Evolutionary conservation across 2,888 invertebrate genomes (phyloP).

Genomic region (Clivina fossor): DNA sequence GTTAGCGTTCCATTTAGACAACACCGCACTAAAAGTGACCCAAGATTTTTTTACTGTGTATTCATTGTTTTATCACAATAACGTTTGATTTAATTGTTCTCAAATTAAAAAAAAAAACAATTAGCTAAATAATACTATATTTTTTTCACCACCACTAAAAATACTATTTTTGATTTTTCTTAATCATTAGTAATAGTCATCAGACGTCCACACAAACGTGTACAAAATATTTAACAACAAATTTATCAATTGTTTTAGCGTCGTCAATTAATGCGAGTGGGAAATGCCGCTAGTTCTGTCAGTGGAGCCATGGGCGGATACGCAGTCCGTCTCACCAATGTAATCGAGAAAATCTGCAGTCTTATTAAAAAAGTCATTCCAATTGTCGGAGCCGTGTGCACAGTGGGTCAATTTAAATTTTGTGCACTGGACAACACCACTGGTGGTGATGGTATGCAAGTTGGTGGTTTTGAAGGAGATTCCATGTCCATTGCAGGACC

Average conservation of each 20-base stretch:
- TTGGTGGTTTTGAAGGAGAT: constrained; percentile 39
- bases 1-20: too few relatives aligned
- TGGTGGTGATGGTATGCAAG: constrained; percentile 43
- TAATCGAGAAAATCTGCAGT: constrained; percentile 50
- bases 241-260: constrained; percentile 44
- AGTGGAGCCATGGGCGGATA: constrained; percentile 49
- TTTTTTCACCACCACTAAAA: too few relatives aligned
- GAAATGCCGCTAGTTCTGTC: constrained; percentile 47
- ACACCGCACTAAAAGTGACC: too few relatives aligned
- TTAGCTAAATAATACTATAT: too few relatives aligned
- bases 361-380: constrained; percentile 51
- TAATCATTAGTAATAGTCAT: too few relatives aligned
- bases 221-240: too few relatives aligned
- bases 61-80: too few relatives aligned
- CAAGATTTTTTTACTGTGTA: too few relatives aligned
- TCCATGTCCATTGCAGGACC: constrained; percentile 5
- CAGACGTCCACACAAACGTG: too few relatives aligned
- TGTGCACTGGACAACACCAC: constrained; percentile 48
- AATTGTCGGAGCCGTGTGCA: constrained; percentile 50
- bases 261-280: constrained; percentile 47
- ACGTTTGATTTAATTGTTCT: too few relatives aligned
- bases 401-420: constrained; percentile 51
- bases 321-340: constrained; percentile 46
- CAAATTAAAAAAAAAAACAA: too few relatives aligned
- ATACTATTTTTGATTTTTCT: too few relatives aligned